A percentile compares a stretch with the other conserved stretches of the same genome.
Conservation (phyloP, 2,113 vertebrate species). For the Callionymus lyra region DNA sequence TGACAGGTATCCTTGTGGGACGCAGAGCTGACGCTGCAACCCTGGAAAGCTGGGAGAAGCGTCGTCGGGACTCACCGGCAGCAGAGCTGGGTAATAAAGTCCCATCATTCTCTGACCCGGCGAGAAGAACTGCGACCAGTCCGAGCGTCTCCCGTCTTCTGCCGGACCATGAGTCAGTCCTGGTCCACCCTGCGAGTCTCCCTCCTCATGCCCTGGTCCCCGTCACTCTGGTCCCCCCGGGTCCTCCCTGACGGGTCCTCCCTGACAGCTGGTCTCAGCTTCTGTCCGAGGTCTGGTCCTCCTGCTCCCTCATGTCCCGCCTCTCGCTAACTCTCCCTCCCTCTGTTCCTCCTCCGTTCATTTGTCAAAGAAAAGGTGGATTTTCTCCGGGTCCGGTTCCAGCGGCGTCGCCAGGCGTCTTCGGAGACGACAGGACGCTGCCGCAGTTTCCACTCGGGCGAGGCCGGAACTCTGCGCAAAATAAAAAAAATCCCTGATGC, state of each 20-base stretch:
- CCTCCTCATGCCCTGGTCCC: slow-evolving; percentile 28
- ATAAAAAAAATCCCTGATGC: slow-evolving; percentile 52
- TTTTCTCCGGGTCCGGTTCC: slow-evolving; percentile 39
- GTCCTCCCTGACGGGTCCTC: slow-evolving; percentile 48
- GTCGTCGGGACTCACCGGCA: slow-evolving; percentile 52
- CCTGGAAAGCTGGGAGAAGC: no score
- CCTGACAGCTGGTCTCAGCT: slow-evolving; percentile 46
- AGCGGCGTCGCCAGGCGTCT: slow-evolving; percentile 27
- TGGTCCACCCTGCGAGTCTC: slow-evolving; percentile 37
- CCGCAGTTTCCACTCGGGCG: slow-evolving; percentile 55
- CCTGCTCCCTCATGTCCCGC: slow-evolving; percentile 48
- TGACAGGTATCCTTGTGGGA: no score
- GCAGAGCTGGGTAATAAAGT: slow-evolving; percentile 59
- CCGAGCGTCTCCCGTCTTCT: slow-evolving; percentile 42
- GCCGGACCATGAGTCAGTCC: slow-evolving; percentile 55
- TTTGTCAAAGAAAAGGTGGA: no score
- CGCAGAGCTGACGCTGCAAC: no score
- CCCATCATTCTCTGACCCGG: slow-evolving; percentile 64
- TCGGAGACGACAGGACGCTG: slow-evolving; percentile 48
- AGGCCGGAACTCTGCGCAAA: slow-evolving; percentile 60
- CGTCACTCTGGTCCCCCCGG: slow-evolving; percentile 40
- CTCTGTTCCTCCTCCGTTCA: no score
- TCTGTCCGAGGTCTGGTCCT: slow-evolving; percentile 50
- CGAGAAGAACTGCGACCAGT: slow-evolving; percentile 42
- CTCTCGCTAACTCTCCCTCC: slow-evolving; percentile 52